Conservation (phyloP, 1,140 invertebrate genomes). For the Cardiocondyla obscurior region DNA sequence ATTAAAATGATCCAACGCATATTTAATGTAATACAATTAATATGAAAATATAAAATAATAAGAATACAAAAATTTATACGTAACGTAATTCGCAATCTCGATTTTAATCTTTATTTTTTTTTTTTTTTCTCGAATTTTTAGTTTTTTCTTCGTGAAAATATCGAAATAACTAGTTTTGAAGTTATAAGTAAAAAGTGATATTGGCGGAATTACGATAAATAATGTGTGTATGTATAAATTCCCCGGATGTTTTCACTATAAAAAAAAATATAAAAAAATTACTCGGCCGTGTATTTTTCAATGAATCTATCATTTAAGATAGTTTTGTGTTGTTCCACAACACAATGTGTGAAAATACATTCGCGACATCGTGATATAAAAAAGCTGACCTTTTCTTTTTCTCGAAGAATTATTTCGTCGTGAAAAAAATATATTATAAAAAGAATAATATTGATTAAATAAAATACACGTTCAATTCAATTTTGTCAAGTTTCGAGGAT, state of each 20-base stretch:
- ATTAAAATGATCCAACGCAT: background rate
- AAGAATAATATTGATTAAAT: background rate
- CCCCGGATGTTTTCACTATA: background rate
- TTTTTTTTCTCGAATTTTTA: background rate
- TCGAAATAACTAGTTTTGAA: background rate
- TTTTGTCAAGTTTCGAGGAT: background rate
- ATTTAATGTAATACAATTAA: too few species aligned
- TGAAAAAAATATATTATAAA: background rate
- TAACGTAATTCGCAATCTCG: background rate
- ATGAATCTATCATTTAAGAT: conserved; percentile 18
- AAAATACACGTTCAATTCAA: background rate
- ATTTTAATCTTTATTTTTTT: background rate
- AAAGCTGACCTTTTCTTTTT: background rate
- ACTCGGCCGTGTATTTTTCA: background rate
- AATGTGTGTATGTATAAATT: background rate
- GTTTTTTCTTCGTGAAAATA: background rate
- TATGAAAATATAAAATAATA: too few species aligned
- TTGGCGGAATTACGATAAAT: background rate
- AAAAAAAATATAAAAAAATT: too few species aligned
- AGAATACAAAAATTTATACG: too few species aligned
- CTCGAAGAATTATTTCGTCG: background rate
- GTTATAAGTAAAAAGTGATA: background rate
- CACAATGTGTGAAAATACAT: background rate
- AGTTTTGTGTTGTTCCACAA: background rate
- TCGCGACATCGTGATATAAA: background rate